Percentiles rank a stretch among this genome's conserved stretches.
phyloP scores from a whole-genome alignment of 1,140 invertebrate species.

The Cotesia glomerata region DNA sequence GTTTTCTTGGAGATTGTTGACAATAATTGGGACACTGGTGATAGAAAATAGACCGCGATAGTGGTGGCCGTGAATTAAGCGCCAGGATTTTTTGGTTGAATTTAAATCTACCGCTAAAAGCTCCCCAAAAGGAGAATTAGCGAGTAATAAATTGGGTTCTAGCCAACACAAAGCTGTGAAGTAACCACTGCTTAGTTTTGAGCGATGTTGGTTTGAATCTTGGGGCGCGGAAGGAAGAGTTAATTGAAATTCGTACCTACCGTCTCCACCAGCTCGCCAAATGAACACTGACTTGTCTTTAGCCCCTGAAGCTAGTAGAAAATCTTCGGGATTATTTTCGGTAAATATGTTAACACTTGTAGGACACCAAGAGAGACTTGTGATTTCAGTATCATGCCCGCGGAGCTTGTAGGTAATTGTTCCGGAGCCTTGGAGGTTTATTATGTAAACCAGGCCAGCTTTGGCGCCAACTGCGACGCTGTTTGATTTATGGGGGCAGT shows the following conservation, averaged over 20 bases:
- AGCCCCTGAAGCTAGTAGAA: constrained; percentile 64
- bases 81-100: constrained; percentile 42
- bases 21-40: constrained; percentile 28
- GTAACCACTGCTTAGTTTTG: constrained; percentile 43
- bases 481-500: constrained; percentile 69
- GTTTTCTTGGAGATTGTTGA: constrained; percentile 28
- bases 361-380: constrained; percentile 78
- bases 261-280: constrained; percentile 66
- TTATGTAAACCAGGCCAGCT: constrained; percentile 69
- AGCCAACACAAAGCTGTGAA: constrained; percentile 67
- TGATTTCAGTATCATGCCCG: constrained; percentile 75
- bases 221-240: constrained; percentile 41
- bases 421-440: constrained; percentile 67
- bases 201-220: constrained; percentile 41
- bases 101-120: constrained; percentile 60
- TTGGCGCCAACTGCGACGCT: constrained; percentile 72
- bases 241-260: constrained; percentile 58
- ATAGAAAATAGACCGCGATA: constrained; percentile 65
- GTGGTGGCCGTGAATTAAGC: constrained; percentile 63
- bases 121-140: constrained; percentile 63
- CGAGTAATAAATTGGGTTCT: constrained; percentile 59
- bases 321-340: constrained; percentile 47
- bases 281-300: constrained; percentile 64
- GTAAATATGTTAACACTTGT: constrained; percentile 62
- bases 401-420: constrained; percentile 70